Evolutionary conservation across 2,888 invertebrate species (phyloP), one percentile per base, ranked within the genome.

Genomic region (Drosophila nr. perissopoda): DNA sequence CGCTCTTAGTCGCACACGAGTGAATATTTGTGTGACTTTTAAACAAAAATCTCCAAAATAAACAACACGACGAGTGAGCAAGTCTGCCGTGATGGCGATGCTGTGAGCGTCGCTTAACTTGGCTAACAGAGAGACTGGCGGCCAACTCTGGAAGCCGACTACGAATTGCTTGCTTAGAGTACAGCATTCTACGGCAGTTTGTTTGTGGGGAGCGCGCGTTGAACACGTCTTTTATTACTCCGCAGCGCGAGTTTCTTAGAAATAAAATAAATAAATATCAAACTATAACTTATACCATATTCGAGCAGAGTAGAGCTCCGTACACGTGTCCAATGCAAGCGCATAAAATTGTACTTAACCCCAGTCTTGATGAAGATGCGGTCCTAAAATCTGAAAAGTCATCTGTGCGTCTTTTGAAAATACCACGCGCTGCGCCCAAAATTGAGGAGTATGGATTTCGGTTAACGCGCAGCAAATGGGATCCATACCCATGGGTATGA

Each of bases 401-500:
- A 4, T 25, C 56, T 5, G 90, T 93, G 27, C 92, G 93, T 49
- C 72, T 91, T 38, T 85, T 97, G 11, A 94, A 94, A 78, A 93
- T 96, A 4, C 94, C 95, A 6, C 95, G 95, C 85, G 94, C 95
- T 51, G 94, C 94, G 59, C 86, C 83, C 29, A 94, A 94, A 64
- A 78, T 87, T 25, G 76, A 85, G n/a, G 94, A 95, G 3, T 95
- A 95, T 49, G 97, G 97, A 0, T 96, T 97, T 91, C 94, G 96
- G 73, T 93, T 97, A 45, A 96, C 96, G 0, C 94, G 96, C 80
- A 96, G 96, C 8, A 95, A 96, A 70, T 97, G 96, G 96, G 97
- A 97, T 92, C 96, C 96, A 0, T 97, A 97, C 92, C 96, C 97
- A 29, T 97, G 97, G 96, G 95, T 96, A 82, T 56, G 10, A 36